Base-by-base conservation (phyloP, 23 tunicate genomes). In the Clavelina lepadiformis region DNA sequence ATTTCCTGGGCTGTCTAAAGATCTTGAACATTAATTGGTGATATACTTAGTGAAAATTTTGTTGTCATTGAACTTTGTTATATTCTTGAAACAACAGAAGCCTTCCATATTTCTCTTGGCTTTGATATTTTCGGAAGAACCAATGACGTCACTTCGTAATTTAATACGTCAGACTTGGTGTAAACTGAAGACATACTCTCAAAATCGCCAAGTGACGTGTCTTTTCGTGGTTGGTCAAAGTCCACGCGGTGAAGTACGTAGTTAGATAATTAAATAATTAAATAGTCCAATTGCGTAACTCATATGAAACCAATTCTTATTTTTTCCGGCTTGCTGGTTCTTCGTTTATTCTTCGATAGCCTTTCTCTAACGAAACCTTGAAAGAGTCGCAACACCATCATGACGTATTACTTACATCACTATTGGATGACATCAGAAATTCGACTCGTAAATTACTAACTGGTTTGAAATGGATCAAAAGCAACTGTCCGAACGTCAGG, bases 141-240 rank as follows among this genome's bases (percentile, higher is more conserved):
- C 31, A 1, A 57, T 31, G 55, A 7, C 68, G n/a, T 38, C 52
- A 26, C 23, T 62, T 19, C 75, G 95, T 37, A 71, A 78, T 20
- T 53, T 78, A 56, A 86, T 86, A 7, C 63, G 95, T 2, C 31
- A 57, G 19, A 86, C 84, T 30, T 86, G 95, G 95, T 86, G 95
- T 74, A 58, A 65, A 32, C 52, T 56, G 28, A 64, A 77, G 13
- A 29, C 5, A 5, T 77, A 35, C 61, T 35, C 85, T 4, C 23
- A 63, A 38, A 28, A 69, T 7, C 72, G 75, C 31, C 73, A 38
- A 18, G 47, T 77, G 63, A 31, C 61, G 69, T 86, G 95, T 61
- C 20, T 86, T 18, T 86, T 86, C 37, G 35, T 78, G 65, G 51
- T 86, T 38, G 95, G 95, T 7, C 57, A 68, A 58, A 66, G 33